Evolutionary conservation across 1,140 invertebrate species (phyloP).

Genomic region (Ceratina australensis): DNA sequence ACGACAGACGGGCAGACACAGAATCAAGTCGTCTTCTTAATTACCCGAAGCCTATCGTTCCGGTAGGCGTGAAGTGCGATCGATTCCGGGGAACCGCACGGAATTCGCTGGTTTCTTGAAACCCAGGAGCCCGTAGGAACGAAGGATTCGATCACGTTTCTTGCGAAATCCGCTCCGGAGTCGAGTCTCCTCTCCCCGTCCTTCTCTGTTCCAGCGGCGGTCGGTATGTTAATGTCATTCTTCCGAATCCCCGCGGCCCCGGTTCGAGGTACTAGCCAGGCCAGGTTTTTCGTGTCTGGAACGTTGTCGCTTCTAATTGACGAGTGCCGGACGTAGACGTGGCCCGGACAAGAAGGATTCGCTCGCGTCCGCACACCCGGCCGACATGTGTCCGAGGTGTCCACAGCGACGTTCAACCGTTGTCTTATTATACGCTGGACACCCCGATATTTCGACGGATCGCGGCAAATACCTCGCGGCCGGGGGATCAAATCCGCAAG

Average conservation of each 20-base stretch:
- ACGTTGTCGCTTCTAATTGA: conserved; percentile 75
- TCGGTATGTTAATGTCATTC: conserved; percentile 76
- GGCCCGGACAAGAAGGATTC: conserved; percentile 30
- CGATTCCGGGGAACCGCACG: conserved; percentile 61
- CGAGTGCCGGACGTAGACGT: conserved; percentile 63
- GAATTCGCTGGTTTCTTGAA: conserved; percentile 67
- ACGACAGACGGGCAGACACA: conserved; percentile 35
- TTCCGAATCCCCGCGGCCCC: conserved; percentile 65
- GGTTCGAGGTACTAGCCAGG: conserved; percentile 68
- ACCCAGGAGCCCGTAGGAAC: conserved; percentile 23
- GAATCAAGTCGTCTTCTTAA: conserved; percentile 56
- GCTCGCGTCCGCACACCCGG: conserved; percentile 20
- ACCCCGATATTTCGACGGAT: conserved; percentile 64
- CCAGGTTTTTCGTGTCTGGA: conserved; percentile 69
- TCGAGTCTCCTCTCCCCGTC: conserved; percentile 11
- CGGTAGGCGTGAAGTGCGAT: conserved; percentile 61
- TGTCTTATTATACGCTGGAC: conserved; percentile 69
- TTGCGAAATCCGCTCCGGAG: conserved; percentile 40
- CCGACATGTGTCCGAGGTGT: conserved; percentile 73
- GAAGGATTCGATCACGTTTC: conserved; percentile 48
- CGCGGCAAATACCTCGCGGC: conserved; percentile 57
- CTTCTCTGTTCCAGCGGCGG: conserved; percentile 40
- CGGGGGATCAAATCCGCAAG: not conserved
- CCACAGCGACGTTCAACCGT: conserved; percentile 58
- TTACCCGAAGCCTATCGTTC: conserved; percentile 50